Evolutionary conservation across 2,113 vertebrate species (phyloP).

Genomic region (Rhinolophus sinicus): DNA sequence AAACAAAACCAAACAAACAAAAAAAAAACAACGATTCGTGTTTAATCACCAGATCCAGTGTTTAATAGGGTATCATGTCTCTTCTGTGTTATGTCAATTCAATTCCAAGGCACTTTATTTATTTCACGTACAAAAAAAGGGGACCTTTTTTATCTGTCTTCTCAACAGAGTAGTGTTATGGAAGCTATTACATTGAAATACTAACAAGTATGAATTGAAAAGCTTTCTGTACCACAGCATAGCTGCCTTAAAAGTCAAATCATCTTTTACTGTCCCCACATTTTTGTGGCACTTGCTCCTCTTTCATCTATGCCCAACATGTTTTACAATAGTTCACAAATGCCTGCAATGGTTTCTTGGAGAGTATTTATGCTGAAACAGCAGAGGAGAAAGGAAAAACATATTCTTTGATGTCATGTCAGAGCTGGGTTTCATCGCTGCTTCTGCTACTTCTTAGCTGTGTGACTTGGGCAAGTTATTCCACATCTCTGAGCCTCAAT

Average conservation of each 20-base stretch:
- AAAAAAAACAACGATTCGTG: background rate
- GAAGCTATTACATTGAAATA: background rate
- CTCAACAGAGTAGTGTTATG: conserved; percentile 47
- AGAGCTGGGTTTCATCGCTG: background rate
- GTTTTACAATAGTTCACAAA: conserved; percentile 27
- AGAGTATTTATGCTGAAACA: background rate
- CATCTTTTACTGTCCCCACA: background rate
- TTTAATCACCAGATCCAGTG: conserved; percentile 42
- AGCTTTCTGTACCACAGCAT: background rate
- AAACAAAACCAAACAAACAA: no score
- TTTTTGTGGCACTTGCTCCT: background rate
- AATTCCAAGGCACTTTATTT: conserved; percentile 53
- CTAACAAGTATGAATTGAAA: conserved; percentile 75
- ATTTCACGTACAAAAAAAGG: conserved; percentile 52
- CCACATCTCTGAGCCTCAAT: background rate
- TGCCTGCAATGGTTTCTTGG: background rate
- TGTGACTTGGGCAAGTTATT: background rate
- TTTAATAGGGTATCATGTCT: background rate
- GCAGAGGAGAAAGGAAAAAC: background rate
- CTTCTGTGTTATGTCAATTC: conserved; percentile 35
- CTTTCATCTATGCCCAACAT: background rate
- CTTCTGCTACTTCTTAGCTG: background rate
- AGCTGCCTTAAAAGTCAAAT: conserved; percentile 23
- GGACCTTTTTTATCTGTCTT: conserved; percentile 63
- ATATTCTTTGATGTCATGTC: background rate